Conservation (phyloP, 2,797 vertebrate genomes). For the Leptoclinus maculatus region DNA sequence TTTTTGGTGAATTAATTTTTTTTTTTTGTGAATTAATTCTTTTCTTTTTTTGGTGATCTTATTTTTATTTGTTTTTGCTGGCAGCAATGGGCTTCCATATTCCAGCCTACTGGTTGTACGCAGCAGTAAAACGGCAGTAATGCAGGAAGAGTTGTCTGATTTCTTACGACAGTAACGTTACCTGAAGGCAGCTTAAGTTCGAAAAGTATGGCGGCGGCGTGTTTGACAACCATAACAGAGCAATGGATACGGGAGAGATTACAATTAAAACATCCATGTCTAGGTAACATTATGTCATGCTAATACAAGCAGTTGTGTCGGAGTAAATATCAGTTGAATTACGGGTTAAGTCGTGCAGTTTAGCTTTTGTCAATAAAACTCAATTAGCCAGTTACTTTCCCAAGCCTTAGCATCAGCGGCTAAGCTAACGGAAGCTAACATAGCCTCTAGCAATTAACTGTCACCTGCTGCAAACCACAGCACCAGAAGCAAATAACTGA, state of each 20-base stretch:
- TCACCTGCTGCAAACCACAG: not conserved
- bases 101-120: no score
- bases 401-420: not conserved
- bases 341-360: not conserved
- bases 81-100: no score
- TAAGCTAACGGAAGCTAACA: slow-evolving; percentile 54
- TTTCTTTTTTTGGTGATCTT: no score
- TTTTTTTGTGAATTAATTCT: no score
- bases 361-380: not conserved
- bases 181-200: slow-evolving; percentile 55
- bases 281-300: slow-evolving; percentile 69
- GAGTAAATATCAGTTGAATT: not conserved
- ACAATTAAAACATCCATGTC: slow-evolving; percentile 70
- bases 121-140: not conserved
- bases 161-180: slow-evolving; percentile 2
- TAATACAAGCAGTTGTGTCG: not conserved
- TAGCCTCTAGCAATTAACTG: not conserved
- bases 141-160: rapidly evolving
- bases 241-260: slow-evolving; percentile 83
- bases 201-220: slow-evolving; percentile 83
- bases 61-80: no score
- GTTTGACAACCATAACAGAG: slow-evolving; percentile 79
- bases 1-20: no score
- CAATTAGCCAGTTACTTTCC: not conserved
- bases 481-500: not conserved